Evolutionary conservation across 2,888 invertebrate species (phyloP).

Genomic region (Conomelus anceps): DNA sequence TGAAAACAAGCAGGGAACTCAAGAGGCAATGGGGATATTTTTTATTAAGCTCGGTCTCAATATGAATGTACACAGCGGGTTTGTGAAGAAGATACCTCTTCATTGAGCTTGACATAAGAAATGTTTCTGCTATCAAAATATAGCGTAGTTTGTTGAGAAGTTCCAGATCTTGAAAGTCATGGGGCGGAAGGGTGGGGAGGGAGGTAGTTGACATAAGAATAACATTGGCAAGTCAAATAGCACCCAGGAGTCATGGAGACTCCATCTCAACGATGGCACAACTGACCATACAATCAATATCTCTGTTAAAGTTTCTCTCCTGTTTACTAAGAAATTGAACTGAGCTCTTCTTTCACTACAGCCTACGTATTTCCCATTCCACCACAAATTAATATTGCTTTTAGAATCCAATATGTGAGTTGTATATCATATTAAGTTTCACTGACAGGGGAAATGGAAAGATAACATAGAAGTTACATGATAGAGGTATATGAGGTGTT

Average conservation of each 20-base stretch:
- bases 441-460: not conserved
- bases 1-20: not conserved
- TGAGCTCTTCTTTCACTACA: not conserved
- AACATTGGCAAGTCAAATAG: not conserved
- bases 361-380: not conserved
- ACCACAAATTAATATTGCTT: not conserved
- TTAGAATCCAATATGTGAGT: not conserved
- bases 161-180: not conserved
- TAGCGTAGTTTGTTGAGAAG: not conserved
- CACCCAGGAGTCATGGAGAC: not conserved
- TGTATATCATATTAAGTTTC: not conserved
- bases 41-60: not conserved
- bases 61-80: not conserved
- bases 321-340: not conserved
- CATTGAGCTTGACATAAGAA: not conserved
- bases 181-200: no score
- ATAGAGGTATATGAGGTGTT: no score
- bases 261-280: not conserved
- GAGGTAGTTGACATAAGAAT: not conserved
- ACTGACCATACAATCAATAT: not conserved
- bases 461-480: not conserved
- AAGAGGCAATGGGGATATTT: not conserved
- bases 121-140: not conserved
- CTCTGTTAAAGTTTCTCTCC: not conserved
- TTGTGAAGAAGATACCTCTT: not conserved